Conservation (phyloP, 2,888 invertebrate genomes). For the Synergus umbraculus region DNA sequence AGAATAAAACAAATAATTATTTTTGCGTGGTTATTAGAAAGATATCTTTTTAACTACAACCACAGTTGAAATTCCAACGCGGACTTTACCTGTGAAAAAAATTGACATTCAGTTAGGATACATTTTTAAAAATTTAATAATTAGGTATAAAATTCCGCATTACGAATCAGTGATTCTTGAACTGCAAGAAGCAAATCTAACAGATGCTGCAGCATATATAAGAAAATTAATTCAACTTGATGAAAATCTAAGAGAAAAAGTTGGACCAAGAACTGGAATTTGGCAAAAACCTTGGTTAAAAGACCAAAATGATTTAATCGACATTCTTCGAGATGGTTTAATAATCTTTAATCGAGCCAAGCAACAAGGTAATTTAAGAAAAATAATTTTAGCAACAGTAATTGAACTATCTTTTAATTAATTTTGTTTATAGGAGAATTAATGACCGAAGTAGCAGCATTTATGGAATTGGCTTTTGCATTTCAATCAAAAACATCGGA, state of each 20-base stretch:
- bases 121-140: slow-evolving; percentile 48
- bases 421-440: neutral
- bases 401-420: neutral
- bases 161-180: slow-evolving; percentile 80
- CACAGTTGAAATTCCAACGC: no score
- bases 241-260: slow-evolving; percentile 77
- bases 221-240: slow-evolving; percentile 80
- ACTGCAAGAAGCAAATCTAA: slow-evolving; percentile 79
- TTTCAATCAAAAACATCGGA: slow-evolving; percentile 62
- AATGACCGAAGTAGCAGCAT: slow-evolving; percentile 53
- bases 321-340: slow-evolving; percentile 73
- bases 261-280: slow-evolving; percentile 79
- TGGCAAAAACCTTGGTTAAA: slow-evolving; percentile 71
- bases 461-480: slow-evolving; percentile 60
- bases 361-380: neutral
- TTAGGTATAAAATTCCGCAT: slow-evolving; percentile 79
- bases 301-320: slow-evolving; percentile 66
- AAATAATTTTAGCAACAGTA: neutral
- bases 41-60: no score
- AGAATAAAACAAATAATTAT: no score
- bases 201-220: slow-evolving; percentile 79
- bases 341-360: slow-evolving; percentile 67
- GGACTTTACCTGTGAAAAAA: neutral
- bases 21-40: no score
- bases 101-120: neutral